phyloP scores from a whole-genome alignment of 1,140 invertebrate species.

The Aphaenogaster rudis region DNA sequence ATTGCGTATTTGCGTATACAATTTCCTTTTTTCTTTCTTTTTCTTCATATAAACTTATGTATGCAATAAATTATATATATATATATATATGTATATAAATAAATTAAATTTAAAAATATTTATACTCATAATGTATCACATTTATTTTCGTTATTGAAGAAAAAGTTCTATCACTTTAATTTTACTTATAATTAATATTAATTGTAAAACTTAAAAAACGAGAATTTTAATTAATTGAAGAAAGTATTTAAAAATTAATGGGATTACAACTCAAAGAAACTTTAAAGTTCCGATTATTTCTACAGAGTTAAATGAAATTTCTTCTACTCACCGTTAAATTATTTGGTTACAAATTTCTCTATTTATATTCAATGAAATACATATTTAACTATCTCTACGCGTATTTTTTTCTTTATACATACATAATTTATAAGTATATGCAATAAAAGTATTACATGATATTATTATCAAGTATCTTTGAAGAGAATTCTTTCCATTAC shows the following conservation, averaged over 20 bases:
- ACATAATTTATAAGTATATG: too few relatives aligned
- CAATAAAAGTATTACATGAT: too few relatives aligned
- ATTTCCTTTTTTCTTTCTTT: too few relatives aligned
- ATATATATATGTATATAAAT: too few relatives aligned
- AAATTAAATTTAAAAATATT: not conserved
- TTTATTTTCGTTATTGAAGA: not conserved
- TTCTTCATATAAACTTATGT: too few relatives aligned
- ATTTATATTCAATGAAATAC: not conserved
- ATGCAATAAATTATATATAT: too few relatives aligned
- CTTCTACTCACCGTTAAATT: not conserved
- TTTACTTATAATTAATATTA: constrained; percentile 6
- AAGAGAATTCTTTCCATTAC: too few relatives aligned
- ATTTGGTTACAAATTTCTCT: not conserved
- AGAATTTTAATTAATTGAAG: too few relatives aligned
- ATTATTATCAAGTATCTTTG: too few relatives aligned
- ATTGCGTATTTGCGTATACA: too few relatives aligned
- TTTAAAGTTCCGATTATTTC: not conserved
- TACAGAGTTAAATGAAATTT: not conserved
- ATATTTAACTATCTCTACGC: not conserved
- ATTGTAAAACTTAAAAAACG: not conserved
- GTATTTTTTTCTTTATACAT: not conserved
- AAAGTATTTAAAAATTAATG: not conserved
- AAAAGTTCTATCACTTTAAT: not conserved
- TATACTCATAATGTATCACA: not conserved
- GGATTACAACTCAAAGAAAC: not conserved